A percentile compares a stretch with the other conserved stretches of the same genome.
These are phyloP conservation scores for Huso huso DNA, from an alignment of 2,797 vertebrate genomes.

Conservation along the genomic window DNA sequence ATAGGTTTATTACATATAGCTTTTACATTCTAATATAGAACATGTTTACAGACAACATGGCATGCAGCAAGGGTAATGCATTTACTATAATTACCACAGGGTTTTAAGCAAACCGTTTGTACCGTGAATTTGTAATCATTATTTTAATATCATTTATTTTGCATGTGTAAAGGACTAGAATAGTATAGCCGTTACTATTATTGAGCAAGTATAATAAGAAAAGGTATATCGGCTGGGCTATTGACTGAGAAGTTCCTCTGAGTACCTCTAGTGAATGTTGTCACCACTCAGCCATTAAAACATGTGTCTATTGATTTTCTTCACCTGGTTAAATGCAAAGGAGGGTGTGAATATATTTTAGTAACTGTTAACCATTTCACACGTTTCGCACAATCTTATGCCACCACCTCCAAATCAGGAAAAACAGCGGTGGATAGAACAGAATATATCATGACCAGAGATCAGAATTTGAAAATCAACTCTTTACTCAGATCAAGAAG, in stretches of 20 bases:
- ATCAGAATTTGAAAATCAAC: conserved; percentile 11
- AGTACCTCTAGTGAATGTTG: background rate
- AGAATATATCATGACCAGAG: conserved; percentile 14
- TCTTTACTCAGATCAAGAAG: background rate
- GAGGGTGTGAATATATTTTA: conserved; percentile 7
- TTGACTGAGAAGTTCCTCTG: background rate
- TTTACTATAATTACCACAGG: too few species aligned
- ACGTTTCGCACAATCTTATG: conserved; percentile 1
- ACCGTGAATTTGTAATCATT: too few species aligned
- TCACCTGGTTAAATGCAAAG: conserved; percentile 11
- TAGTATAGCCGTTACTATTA: too few species aligned
- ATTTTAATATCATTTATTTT: too few species aligned
- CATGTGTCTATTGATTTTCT: conserved; percentile 7
- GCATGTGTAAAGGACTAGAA: too few species aligned
- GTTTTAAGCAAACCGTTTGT: too few species aligned
- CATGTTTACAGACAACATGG: too few species aligned
- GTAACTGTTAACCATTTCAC: conserved; percentile 11
- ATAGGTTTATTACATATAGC: too few species aligned
- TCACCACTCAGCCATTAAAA: conserved; percentile 11
- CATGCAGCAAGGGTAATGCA: too few species aligned
- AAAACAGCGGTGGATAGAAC: conserved; percentile 11
- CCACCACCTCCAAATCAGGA: conserved; percentile 8
- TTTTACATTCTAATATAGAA: too few species aligned
- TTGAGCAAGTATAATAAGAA: too few species aligned
- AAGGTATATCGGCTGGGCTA: too few species aligned